A percentile compares a stretch with the other conserved stretches of the same genome.
Evolutionary conservation across 2,888 invertebrate genomes (phyloP).

Genomic region (Pseudeuparius sepicola): DNA sequence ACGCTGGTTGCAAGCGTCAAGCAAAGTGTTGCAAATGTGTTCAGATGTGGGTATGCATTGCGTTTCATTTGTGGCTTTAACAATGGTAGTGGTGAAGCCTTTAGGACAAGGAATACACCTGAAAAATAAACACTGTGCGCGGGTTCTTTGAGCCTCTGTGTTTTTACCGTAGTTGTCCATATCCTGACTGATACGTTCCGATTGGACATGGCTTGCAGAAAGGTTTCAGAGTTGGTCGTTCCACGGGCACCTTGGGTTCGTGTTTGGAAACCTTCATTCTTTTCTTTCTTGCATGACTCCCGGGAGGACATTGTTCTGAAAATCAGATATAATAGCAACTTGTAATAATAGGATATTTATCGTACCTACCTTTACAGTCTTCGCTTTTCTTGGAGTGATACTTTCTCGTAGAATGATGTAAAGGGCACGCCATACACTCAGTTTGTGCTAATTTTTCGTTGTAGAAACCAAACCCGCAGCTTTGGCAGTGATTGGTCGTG

Average conservation of each 20-base stretch:
- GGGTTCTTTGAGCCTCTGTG: not conserved
- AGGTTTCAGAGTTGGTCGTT: constrained; percentile 43
- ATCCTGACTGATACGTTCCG: constrained; percentile 50
- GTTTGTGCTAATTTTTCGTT: constrained; percentile 46
- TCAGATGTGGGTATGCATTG: constrained; percentile 41
- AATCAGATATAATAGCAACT: not conserved
- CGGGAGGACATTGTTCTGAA: constrained; percentile 42
- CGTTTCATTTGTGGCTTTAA: constrained; percentile 36
- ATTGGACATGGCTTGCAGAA: constrained; percentile 46
- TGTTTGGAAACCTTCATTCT: constrained; percentile 28
- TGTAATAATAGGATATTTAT: not conserved
- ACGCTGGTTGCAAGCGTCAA: constrained; percentile 40
- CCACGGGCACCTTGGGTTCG: constrained; percentile 27
- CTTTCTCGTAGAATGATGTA: constrained; percentile 46
- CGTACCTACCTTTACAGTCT: constrained; percentile 47
- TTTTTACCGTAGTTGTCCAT: constrained; percentile 40
- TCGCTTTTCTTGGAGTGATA: constrained; percentile 38
- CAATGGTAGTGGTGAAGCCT: constrained; percentile 40
- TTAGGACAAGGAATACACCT: constrained; percentile 48
- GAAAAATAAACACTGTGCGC: not conserved
- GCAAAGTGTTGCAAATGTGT: constrained; percentile 40
- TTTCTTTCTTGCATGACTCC: constrained; percentile 39
- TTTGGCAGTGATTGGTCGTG: constrained; percentile 44
- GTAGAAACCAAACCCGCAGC: constrained; percentile 51
- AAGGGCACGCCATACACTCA: constrained; percentile 48